Conservation (phyloP, 1,140 invertebrate species). For the Neocloeon triangulifer region DNA sequence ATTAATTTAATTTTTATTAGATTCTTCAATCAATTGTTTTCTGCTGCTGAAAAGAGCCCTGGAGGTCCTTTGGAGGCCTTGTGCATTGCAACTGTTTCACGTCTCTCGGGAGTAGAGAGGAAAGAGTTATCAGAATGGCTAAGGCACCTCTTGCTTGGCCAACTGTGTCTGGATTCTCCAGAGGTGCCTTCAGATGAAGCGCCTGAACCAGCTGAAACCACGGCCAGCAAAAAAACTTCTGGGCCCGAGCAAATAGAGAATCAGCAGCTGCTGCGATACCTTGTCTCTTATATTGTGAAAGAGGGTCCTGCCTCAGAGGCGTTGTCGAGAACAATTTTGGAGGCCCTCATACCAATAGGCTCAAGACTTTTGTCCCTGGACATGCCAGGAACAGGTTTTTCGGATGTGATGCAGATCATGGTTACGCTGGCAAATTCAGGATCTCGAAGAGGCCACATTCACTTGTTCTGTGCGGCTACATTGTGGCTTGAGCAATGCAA, state of each 20-base stretch:
- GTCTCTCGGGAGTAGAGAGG: conserved; percentile 37
- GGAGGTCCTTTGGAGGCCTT: conserved; percentile 40
- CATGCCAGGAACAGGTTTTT: conserved; percentile 48
- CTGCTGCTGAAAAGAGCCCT: conserved; percentile 24
- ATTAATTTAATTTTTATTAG: conserved; percentile 1
- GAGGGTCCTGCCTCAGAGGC: conserved; percentile 30
- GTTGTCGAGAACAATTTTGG: conserved; percentile 47
- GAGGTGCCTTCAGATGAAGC: no score
- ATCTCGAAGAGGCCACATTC: conserved; percentile 44
- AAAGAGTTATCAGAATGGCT: conserved; percentile 44
- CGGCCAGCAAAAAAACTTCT: no score
- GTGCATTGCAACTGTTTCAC: conserved; percentile 39
- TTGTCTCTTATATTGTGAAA: conserved; percentile 52
- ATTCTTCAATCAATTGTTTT: conserved; percentile 4
- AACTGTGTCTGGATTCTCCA: no score
- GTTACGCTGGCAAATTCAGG: conserved; percentile 66
- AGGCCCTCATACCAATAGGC: conserved; percentile 51
- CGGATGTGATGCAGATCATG: conserved; percentile 60
- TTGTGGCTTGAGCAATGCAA: conserved; percentile 45
- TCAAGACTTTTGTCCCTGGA: conserved; percentile 35
- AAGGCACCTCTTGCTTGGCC: conserved; percentile 36
- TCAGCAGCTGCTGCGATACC: conserved; percentile 40
- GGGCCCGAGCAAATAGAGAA: no score
- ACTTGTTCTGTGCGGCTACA: conserved; percentile 55
- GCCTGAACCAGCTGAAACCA: no score